These are phyloP conservation scores for Gymnodraco acuticeps DNA, from an alignment of 2,797 vertebrate species.

Conservation along the genomic window DNA sequence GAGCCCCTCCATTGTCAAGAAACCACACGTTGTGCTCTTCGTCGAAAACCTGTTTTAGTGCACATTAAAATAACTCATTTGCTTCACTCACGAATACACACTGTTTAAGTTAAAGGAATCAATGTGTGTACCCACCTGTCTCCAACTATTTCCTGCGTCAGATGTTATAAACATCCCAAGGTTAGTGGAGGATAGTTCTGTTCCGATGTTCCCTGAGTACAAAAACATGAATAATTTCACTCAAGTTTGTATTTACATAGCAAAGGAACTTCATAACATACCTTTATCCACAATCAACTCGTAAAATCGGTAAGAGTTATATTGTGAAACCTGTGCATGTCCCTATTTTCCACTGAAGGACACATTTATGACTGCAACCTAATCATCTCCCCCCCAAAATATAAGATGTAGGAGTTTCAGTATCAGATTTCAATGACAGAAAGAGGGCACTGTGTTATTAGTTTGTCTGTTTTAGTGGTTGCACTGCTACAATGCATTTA, in stretches of 20 bases:
- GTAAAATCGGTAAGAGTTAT: constrained; percentile 35
- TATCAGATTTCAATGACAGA: constrained; percentile 62
- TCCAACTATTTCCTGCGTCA: constrained; percentile 96
- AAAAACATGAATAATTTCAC: constrained; percentile 62
- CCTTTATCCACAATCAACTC: constrained; percentile 45
- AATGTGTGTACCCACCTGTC: constrained; percentile 85
- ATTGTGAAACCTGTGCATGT: constrained; percentile 44
- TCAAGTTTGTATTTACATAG: constrained; percentile 54
- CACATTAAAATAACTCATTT: constrained; percentile 42
- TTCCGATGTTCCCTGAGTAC: constrained; percentile 90
- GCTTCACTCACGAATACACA: constrained; percentile 14
- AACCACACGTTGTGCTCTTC: constrained; percentile 97
- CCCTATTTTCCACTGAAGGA: constrained; percentile 55
- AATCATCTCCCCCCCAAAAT: constrained; percentile 48
- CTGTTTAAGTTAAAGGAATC: constrained; percentile 24
- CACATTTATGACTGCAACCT: constrained; percentile 42
- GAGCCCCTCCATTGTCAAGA: constrained; percentile 94
- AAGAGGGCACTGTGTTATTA: constrained; percentile 56
- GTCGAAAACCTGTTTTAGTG: constrained; percentile 90
- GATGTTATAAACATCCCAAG: constrained; percentile 94
- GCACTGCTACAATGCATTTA: constrained; percentile 33
- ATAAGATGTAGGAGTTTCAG: constrained; percentile 43
- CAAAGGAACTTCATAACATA: constrained; percentile 45
- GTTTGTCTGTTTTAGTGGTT: constrained; percentile 28
- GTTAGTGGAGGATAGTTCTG: constrained; percentile 91